Conservation (phyloP, 2,113 vertebrate species). For the Sebastes schlegelii region DNA sequence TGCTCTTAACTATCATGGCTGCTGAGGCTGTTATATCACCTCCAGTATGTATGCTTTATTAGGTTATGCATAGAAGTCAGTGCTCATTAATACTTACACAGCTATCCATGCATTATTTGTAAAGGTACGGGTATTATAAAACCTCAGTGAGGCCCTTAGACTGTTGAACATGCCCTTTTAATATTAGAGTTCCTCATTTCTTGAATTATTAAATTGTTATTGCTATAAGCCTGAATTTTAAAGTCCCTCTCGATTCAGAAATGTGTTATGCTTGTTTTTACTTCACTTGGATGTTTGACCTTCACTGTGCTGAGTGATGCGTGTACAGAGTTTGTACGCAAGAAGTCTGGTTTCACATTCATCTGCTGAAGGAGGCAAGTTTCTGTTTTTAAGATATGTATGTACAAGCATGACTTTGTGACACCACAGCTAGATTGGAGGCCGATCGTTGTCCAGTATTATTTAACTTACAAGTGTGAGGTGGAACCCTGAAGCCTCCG, state of each 20-base stretch:
- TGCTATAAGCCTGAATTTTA: conserved; percentile 9
- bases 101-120: conserved; percentile 37
- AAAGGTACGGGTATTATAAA: conserved; percentile 10
- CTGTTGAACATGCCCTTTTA: conserved; percentile 18
- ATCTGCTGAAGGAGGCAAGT: background rate
- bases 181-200: conserved; percentile 19
- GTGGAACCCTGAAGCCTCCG: background rate
- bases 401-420: background rate
- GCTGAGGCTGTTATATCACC: background rate
- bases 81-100: conserved; percentile 12
- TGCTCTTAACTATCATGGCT: conserved; percentile 17
- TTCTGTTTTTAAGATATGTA: background rate
- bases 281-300: conserved; percentile 21
- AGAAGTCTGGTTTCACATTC: background rate
- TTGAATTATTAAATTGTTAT: conserved; percentile 21
- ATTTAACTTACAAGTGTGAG: background rate
- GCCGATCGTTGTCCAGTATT: too few relatives aligned
- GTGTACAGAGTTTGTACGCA: background rate
- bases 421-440: background rate
- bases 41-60: background rate
- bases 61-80: conserved; percentile 2
- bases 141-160: background rate
- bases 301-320: background rate
- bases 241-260: background rate
- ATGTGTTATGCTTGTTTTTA: background rate